Evolutionary conservation across 2,113 vertebrate species (phyloP).

Genomic region (Gasterosteus nipponicus): DNA sequence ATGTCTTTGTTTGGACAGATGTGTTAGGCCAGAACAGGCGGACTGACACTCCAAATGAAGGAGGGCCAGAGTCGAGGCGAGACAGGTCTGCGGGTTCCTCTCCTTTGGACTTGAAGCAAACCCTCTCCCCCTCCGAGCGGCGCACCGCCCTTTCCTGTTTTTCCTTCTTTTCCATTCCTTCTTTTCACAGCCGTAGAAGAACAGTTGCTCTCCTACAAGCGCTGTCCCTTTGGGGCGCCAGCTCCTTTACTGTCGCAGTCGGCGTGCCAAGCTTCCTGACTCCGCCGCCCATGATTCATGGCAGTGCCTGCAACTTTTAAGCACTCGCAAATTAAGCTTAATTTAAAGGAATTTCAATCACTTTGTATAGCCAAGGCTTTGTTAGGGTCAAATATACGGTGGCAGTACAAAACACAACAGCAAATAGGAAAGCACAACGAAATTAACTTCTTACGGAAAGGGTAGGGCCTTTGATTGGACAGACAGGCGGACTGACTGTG

Average conservation of each 20-base stretch:
- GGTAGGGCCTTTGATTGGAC: too few relatives aligned
- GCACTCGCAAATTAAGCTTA: slow-evolving; percentile 31
- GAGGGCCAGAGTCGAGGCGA: slow-evolving; percentile 28
- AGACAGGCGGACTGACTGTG: too few relatives aligned
- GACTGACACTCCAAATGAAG: not conserved
- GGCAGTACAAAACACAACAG: too few relatives aligned
- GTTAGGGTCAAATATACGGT: not conserved
- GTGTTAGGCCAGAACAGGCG: not conserved
- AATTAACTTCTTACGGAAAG: too few relatives aligned
- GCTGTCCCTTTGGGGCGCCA: slow-evolving; percentile 43
- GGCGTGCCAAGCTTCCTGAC: slow-evolving; percentile 16
- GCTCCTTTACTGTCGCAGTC: slow-evolving; percentile 31
- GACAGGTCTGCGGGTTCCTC: slow-evolving; percentile 33
- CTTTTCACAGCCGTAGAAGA: slow-evolving; percentile 53
- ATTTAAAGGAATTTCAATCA: slow-evolving; percentile 24
- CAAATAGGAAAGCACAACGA: too few relatives aligned
- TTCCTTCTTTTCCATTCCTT: slow-evolving; percentile 69
- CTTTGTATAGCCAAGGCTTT: not conserved
- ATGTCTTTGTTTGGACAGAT: slow-evolving; percentile 11
- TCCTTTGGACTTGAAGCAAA: slow-evolving; percentile 25
- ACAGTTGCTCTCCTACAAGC: slow-evolving; percentile 36
- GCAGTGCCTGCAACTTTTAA: slow-evolving; percentile 31
- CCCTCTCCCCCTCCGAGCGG: slow-evolving; percentile 32
- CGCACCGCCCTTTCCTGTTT: slow-evolving; percentile 76
- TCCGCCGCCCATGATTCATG: slow-evolving; percentile 46